These are phyloP conservation scores for Apeltes quadracus DNA, from an alignment of 2,113 vertebrate species.

Conservation along the genomic window DNA sequence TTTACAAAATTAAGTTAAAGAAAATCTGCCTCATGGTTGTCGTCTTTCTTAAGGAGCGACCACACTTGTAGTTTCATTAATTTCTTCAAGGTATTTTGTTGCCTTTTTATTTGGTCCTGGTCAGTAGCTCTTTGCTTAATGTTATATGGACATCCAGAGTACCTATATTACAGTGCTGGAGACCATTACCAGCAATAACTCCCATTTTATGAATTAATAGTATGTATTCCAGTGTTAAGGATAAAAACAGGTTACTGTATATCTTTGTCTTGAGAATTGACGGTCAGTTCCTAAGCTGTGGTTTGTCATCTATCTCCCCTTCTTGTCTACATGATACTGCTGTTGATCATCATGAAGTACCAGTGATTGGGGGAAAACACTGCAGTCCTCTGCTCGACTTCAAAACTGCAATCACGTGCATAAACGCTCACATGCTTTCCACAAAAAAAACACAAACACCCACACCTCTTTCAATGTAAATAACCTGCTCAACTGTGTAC, in stretches of 20 bases:
- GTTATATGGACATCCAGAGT: conserved; percentile 5
- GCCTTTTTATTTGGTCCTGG: background rate
- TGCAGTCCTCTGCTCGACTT: conserved; percentile 23
- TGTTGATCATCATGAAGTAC: conserved; percentile 36
- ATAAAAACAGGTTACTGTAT: background rate
- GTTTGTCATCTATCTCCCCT: conserved; percentile 6
- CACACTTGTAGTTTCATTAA: background rate
- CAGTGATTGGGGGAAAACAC: background rate
- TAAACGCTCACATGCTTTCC: conserved; percentile 3
- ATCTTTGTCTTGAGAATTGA: conserved; percentile 28
- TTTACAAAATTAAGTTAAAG: background rate
- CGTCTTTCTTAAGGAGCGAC: no score
- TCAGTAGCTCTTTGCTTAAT: background rate
- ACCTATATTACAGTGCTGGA: background rate
- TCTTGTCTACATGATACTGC: conserved; percentile 30
- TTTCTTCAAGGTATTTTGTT: background rate
- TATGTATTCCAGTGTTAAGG: background rate
- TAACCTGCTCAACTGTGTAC: conserved; percentile 15
- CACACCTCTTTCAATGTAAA: conserved; percentile 3
- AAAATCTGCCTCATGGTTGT: background rate
- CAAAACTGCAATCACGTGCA: conserved; percentile 18
- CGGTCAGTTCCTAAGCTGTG: conserved; percentile 7
- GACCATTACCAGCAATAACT: background rate
- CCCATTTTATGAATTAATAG: background rate
- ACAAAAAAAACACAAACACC: background rate